Conservation (phyloP, 2,113 vertebrate species). For the Actinemys pallida region DNA sequence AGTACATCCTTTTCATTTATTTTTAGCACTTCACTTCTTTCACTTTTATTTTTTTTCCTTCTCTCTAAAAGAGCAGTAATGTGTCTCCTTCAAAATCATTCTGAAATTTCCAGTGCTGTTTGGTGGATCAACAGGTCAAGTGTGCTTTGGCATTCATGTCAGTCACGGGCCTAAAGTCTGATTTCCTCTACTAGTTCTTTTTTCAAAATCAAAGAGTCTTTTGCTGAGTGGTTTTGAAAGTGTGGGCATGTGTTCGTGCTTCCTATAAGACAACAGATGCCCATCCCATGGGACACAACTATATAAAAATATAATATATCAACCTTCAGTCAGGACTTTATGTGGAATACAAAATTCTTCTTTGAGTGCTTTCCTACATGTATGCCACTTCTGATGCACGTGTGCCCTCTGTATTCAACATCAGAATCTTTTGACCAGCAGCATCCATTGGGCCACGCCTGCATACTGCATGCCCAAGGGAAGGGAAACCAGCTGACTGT, state of each 20-base stretch:
- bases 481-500: neutral
- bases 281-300: neutral
- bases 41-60: neutral
- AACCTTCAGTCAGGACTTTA: neutral
- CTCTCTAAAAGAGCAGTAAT: neutral
- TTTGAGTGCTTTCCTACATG: neutral
- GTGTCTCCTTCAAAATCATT: neutral
- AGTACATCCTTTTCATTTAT: neutral
- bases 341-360: neutral
- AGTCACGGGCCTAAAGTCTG: neutral
- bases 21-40: neutral
- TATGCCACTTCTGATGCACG: neutral
- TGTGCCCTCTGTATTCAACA: neutral
- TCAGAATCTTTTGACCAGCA: neutral
- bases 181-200: neutral
- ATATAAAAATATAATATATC: neutral
- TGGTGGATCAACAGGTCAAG: neutral
- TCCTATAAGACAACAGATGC: neutral
- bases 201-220: neutral
- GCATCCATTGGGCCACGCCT: neutral
- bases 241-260: neutral
- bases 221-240: accelerated
- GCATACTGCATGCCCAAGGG: no score
- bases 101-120: neutral
- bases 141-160: neutral